Evolutionary conservation across 2,797 vertebrate genomes (phyloP), one percentile per base, ranked within the genome.

Genomic region (Mastacembelus armatus): DNA sequence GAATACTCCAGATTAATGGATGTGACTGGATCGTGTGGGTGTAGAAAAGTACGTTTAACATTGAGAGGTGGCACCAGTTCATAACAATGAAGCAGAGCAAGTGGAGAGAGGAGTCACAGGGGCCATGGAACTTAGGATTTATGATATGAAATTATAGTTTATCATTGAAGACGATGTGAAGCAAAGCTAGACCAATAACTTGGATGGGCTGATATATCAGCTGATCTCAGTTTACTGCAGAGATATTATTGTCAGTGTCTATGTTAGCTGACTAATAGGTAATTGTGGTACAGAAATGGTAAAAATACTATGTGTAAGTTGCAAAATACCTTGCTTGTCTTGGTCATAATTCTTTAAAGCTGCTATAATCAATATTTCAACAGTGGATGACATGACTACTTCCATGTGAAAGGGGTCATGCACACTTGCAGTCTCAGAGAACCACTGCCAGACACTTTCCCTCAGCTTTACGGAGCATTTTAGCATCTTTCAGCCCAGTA

Each of bases 1-100:
- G 78, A 77, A 71, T 54, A 57, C 58, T 82, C 68, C 50, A 74
- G 66, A 73, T 85, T 63, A 83, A 80, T 72, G 69, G 59, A 64
- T 74, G 78, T 57, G 56, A 78, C 83, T 81, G 86, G 81, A 76
- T 76, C 68, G 58, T 62, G 82, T 80, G 83, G 73, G 54, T 72
- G 80, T 56, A 68, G 22, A 69, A 58, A 77, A 74, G 61, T 75
- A 51, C 55, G 59, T 74, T 77, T 71, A 83, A 71, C 60, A 49
- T 65, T 65, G 33, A 68, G 60, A 85, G 72, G 58, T 55, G 45
- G 57, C 52, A 24, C 32, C 54, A 14, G 50, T 77, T 76, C 71
- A 69, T 33, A 64, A 69, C 66, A 49, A 69, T 66, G 33, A 72
- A 39, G 39, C 48, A 55, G 44, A 67, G 49, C 3, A 3, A 58